These are phyloP conservation scores for Cirrhinus molitorella DNA, from an alignment of 2,797 vertebrate species.

Conservation along the genomic window DNA sequence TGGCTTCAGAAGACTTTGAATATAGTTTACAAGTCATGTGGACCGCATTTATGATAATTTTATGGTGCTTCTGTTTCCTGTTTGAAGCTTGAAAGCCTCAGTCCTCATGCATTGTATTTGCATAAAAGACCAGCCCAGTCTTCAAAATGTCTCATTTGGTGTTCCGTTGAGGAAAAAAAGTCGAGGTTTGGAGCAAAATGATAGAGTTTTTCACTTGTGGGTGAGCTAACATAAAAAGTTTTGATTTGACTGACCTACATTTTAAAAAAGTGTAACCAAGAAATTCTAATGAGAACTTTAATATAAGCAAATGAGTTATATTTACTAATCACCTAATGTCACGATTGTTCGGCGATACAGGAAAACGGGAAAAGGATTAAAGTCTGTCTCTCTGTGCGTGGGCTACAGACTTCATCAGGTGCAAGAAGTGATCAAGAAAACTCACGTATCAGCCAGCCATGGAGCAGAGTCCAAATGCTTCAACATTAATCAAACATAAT, in stretches of 20 bases:
- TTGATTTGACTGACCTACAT: conserved; percentile 53
- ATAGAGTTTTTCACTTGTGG: not conserved
- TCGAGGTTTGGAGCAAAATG: not conserved
- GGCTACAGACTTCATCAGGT: conserved; percentile 70
- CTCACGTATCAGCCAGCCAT: conserved; percentile 69
- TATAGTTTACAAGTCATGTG: not conserved
- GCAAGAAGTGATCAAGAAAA: conserved; percentile 69
- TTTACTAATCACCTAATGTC: conserved; percentile 60
- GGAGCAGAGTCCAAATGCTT: conserved; percentile 76
- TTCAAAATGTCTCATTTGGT: not conserved
- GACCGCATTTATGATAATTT: not conserved
- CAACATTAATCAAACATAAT: conserved; percentile 85
- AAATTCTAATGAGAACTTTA: conserved; percentile 35
- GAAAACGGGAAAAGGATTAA: conserved; percentile 55
- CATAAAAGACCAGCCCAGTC: not conserved
- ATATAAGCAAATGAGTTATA: conserved; percentile 46
- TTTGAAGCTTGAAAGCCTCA: not conserved
- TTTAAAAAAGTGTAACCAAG: conserved; percentile 41
- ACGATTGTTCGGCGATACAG: conserved; percentile 56
- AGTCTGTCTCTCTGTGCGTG: conserved; percentile 50
- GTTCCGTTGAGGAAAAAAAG: not conserved
- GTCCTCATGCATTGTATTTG: not conserved
- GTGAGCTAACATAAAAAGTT: not conserved
- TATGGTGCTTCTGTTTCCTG: conserved; percentile 9
- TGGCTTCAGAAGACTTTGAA: not conserved